Evolutionary conservation across 2,113 vertebrate species (phyloP), one percentile per base, ranked within the genome.

Genomic region (Columba livia): DNA sequence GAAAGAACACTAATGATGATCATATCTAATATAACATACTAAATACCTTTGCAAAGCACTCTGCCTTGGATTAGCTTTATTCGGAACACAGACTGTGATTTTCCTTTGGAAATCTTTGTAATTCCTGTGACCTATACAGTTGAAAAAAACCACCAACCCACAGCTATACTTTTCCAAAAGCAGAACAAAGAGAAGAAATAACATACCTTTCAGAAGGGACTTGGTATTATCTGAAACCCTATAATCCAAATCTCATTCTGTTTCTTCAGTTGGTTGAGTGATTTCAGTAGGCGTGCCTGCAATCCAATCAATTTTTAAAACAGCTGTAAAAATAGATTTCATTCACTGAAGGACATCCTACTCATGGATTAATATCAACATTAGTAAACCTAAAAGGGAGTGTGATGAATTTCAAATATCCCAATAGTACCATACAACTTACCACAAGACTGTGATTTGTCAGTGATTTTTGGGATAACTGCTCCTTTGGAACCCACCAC

Each of bases 141-240:
- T 92, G 65, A 57, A 96, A 94, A 96, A 96, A 96, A 32, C 6
- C 77, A 92, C 79, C 93, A 96, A 95, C 94, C 91, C 85, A 94
- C 80, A 97, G 93, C 88, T 97, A 94, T 74, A 89, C 80, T 97
- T 97, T 97, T 97, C 95, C 93, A 93, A 96, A 97, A 96, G 86
- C 93, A 97, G 96, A 97, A 97, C 94, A 97, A 98, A 96, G 95
- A 95, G 79, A 79, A 96, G 92, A 97, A 98, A 97, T 97, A 97
- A 93, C 86, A 97, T 95, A 97, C 93, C 96, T 98, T 97, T 97
- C 97, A 97, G 86, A 65, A 89, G 66, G 93, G 74, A 94, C 81
- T 94, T 93, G 90, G 90, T 92, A 95, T 95, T 97, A 96, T 97
- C 95, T 97, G 96, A 97, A 98, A 98, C 94, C 93, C 96, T 97